These are phyloP conservation scores for Seriola aureovittata DNA, from an alignment of 2,113 vertebrate species.

Conservation along the genomic window DNA sequence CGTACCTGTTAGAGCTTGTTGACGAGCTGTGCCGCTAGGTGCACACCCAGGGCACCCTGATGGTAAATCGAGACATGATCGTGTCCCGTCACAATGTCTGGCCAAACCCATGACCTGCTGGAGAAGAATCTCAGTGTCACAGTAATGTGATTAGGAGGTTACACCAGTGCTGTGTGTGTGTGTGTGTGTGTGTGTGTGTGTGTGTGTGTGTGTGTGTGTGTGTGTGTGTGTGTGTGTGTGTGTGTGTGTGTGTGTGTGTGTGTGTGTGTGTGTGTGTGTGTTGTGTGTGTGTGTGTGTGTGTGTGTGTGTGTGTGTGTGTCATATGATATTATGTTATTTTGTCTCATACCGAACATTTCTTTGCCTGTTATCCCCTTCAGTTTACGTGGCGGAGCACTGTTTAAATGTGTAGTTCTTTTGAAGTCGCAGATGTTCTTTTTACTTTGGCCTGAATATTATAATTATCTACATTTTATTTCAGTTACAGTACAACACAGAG, in stretches of 20 bases:
- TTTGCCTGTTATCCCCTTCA: conserved; percentile 11
- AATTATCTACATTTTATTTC: conserved; percentile 5
- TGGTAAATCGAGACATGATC: conserved; percentile 20
- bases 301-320: background rate
- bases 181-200: background rate
- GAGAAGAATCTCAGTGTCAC: conserved; percentile 49
- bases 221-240: background rate
- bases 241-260: background rate
- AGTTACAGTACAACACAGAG: background rate
- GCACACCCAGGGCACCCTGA: conserved; percentile 18
- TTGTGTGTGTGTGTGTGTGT: conserved; percentile 3
- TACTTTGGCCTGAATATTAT: conserved; percentile 8
- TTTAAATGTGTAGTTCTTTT: background rate
- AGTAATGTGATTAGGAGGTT: conserved; percentile 57
- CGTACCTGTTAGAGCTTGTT: background rate
- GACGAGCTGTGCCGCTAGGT: background rate
- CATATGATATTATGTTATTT: conserved; percentile 58
- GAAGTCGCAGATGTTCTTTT: conserved; percentile 12
- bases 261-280: background rate
- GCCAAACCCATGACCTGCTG: conserved; percentile 56
- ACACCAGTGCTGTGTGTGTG: conserved; percentile 5
- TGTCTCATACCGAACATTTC: conserved; percentile 43
- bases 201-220: no score
- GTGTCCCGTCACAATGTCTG: conserved; percentile 48
- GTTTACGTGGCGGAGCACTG: background rate